These are phyloP conservation scores for Zosterops borbonicus DNA, from an alignment of 2,113 vertebrate species.

Conservation along the genomic window DNA sequence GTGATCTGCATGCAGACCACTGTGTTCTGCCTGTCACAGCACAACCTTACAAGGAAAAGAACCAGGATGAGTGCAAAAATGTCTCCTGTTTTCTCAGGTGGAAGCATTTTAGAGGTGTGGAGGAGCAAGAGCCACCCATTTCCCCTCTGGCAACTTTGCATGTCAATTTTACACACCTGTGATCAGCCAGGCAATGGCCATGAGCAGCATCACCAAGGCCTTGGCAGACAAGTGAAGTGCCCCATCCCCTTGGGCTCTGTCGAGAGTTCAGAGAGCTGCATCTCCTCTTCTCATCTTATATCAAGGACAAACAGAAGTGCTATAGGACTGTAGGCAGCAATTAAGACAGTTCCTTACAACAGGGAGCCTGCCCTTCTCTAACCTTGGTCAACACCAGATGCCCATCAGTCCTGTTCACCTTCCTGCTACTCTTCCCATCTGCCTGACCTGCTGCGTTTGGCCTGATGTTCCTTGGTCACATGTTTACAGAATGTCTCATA, in stretches of 20 bases:
- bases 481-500: background rate
- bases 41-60: background rate
- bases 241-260: background rate
- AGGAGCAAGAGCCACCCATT: background rate
- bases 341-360: background rate
- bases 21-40: background rate
- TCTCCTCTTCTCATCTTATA: background rate
- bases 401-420: background rate
- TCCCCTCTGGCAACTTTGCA: background rate
- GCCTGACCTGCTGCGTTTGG: background rate
- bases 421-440: background rate
- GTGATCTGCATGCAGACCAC: background rate
- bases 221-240: background rate
- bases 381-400: background rate
- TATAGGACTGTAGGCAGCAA: background rate
- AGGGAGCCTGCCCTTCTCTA: background rate
- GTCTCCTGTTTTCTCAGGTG: background rate
- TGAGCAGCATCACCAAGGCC: background rate
- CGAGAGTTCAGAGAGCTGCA: background rate
- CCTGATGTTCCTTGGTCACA: background rate
- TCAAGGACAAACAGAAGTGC: background rate
- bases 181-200: background rate
- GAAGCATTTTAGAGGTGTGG: background rate
- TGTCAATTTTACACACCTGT: rapidly evolving
- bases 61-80: background rate